Evolutionary conservation across 2,113 vertebrate species (phyloP), one percentile per base, ranked within the genome.

Genomic region (Rhea americana): DNA sequence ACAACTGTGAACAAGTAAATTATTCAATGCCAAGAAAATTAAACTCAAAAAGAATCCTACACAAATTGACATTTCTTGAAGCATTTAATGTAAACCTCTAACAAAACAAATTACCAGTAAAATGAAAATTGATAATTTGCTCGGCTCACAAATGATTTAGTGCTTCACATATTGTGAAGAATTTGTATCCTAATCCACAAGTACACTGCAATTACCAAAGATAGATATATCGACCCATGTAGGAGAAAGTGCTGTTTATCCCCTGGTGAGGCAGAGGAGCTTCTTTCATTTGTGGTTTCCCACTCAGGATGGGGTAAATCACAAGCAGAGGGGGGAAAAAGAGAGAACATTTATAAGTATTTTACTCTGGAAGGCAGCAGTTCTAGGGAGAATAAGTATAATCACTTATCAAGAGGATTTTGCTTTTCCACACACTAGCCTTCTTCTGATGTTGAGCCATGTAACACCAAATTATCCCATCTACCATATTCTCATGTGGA

Each of bases 71-170:
- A 73, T 84, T 87, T 82, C n/a, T 88, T 80, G 30, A 94, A 91
- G 41, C 24, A 85, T 25, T 75, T 95, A 91, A 88, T 70, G 9
- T 71, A 93, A 95, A 74, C 41, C 7, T 2, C 17, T 87, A 95
- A 88, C 14, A 91, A 93, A 95, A 28, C 18, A 96, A 87, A 91
- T 41, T 74, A 41, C 18, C 20, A 78, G 48, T 22, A 90, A 92
- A 67, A 93, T 72, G 50, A 95, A 95, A 95, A 94, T 51, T 91
- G 35, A 95, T 96, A 66, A 50, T 89, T 85, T 89, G 24, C 37
- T 80, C 84, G 47, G 39, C 37, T 85, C 47, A 24, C 50, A 20
- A 75, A n/a, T 24, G 50, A 93, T 71, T 82, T 85, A 74, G 43
- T 90, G 84, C 13, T 15, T 76, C 59, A 77, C 3, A 20, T 68